These are phyloP conservation scores for Hydropsyche betteni DNA, from an alignment of 2,888 invertebrate species.

Conservation along the genomic window DNA sequence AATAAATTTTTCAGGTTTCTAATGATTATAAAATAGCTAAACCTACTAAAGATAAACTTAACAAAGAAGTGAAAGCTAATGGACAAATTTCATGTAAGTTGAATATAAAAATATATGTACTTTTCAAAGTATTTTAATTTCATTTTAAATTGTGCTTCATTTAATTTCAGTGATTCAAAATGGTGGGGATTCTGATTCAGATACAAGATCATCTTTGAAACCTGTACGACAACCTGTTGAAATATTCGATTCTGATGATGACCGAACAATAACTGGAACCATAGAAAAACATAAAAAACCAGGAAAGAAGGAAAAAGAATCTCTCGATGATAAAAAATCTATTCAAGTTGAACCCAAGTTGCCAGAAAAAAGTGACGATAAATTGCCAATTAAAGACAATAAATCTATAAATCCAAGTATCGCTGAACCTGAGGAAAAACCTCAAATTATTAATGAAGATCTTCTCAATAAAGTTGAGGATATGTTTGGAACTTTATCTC, in stretches of 20 bases:
- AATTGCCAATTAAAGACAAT: slow-evolving; percentile 14
- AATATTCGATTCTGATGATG: slow-evolving; percentile 67
- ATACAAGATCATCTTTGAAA: slow-evolving; percentile 64
- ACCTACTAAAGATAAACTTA: slow-evolving; percentile 48
- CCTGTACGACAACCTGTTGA: slow-evolving; percentile 55
- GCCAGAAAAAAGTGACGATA: slow-evolving; percentile 20
- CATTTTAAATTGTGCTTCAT: slow-evolving; percentile 18
- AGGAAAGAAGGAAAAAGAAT: slow-evolving; percentile 56
- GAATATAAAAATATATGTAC: neutral
- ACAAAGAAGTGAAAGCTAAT: slow-evolving; percentile 50
- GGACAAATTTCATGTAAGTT: slow-evolving; percentile 47
- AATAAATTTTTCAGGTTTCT: neutral
- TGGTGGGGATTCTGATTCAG: slow-evolving; percentile 61
- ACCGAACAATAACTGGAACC: slow-evolving; percentile 64
- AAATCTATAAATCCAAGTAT: no score
- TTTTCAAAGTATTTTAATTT: slow-evolving; percentile 7
- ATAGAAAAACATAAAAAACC: slow-evolving; percentile 63
- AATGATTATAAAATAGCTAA: slow-evolving; percentile 39
- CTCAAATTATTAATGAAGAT: slow-evolving; percentile 60
- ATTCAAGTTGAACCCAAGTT: neutral
- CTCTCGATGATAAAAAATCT: slow-evolving; percentile 34
- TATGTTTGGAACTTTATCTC: slow-evolving; percentile 60
- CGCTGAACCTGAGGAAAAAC: slow-evolving; percentile 46
- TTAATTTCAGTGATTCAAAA: slow-evolving; percentile 59
- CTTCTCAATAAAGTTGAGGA: slow-evolving; percentile 65